phyloP scores from a whole-genome alignment of 2,888 invertebrate genomes.

The Amblyteles armatorius region DNA sequence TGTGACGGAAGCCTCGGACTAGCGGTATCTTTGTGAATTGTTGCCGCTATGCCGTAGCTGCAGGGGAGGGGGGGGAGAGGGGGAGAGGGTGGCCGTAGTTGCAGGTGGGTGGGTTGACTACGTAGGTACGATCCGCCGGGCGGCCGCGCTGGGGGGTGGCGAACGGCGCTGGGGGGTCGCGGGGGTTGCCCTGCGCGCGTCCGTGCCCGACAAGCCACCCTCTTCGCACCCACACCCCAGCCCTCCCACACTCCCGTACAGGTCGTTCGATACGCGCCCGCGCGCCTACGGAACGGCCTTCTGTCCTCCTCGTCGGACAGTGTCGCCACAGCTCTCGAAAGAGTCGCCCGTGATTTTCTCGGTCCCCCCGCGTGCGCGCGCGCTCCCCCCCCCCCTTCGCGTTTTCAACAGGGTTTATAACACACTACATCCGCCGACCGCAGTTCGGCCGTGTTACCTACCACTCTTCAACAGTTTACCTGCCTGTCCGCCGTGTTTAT shows the following conservation, averaged over 20 bases:
- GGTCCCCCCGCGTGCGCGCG: constrained; percentile 67
- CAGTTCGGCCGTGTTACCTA: constrained; percentile 22
- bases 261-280: constrained; percentile 80
- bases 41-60: constrained; percentile 28
- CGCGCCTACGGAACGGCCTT: constrained; percentile 75
- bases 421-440: constrained; percentile 31
- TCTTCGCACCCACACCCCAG: constrained; percentile 29
- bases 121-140: not conserved
- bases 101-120: constrained; percentile 44
- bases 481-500: constrained; percentile 20
- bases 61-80: constrained; percentile 42
- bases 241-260: constrained; percentile 53
- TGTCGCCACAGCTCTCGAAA: constrained; percentile 83
- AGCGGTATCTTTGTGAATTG: constrained; percentile 41
- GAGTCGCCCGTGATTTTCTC: constrained; percentile 82
- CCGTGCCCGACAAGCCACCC: constrained; percentile 18
- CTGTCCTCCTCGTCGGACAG: constrained; percentile 78
- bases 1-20: constrained; percentile 28
- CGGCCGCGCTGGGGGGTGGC: too few relatives aligned
- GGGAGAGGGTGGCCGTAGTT: constrained; percentile 39
- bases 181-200: constrained; percentile 26
- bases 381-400: constrained; percentile 66
- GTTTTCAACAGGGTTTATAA: constrained; percentile 65
- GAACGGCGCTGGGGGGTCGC: not conserved
- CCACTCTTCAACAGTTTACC: constrained; percentile 15